Evolutionary conservation across 1,140 invertebrate species (phyloP).

Genomic region (Eulimnadia texana): DNA sequence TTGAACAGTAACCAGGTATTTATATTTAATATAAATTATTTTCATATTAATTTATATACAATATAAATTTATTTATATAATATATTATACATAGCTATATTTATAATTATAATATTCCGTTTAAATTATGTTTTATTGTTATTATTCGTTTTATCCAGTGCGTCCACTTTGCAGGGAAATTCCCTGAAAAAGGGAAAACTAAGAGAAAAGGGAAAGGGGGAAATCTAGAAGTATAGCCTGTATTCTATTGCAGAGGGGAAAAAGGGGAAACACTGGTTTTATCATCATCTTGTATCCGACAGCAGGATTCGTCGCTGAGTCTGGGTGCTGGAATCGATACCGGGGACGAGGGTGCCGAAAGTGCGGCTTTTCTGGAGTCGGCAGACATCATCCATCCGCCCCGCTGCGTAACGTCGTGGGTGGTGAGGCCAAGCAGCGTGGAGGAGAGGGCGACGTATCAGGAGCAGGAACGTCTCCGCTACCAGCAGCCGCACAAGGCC

Average conservation of each 20-base stretch:
- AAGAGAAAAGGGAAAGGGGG: too few relatives aligned
- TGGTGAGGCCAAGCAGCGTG: conserved; percentile 55
- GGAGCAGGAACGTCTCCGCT: conserved; percentile 47
- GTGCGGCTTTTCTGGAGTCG: conserved; percentile 10
- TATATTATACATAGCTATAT: conserved; percentile 54
- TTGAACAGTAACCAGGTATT: too few relatives aligned
- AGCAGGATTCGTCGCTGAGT: conserved; percentile 5
- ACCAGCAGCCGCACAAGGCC: conserved; percentile 67
- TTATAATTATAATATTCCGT: too few relatives aligned
- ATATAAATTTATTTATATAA: not conserved
- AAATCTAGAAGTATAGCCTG: too few relatives aligned
- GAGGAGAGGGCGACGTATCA: conserved; percentile 65
- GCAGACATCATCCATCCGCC: conserved; percentile 35
- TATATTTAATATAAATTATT: not conserved
- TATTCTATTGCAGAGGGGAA: too few relatives aligned
- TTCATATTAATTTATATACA: not conserved
- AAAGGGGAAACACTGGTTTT: too few relatives aligned
- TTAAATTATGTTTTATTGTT: too few relatives aligned
- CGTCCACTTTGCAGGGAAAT: too few relatives aligned
- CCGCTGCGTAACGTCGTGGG: conserved; percentile 55
- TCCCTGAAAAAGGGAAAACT: too few relatives aligned
- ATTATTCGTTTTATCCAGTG: too few relatives aligned
- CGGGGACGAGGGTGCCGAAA: not conserved
- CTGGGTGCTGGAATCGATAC: conserved; percentile 18
- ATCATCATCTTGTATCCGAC: too few relatives aligned